Percentiles rank a stretch among this genome's conserved stretches.
These are phyloP conservation scores for Temnothorax ravouxi DNA, from an alignment of 2,888 invertebrate genomes.

Conservation along the genomic window DNA sequence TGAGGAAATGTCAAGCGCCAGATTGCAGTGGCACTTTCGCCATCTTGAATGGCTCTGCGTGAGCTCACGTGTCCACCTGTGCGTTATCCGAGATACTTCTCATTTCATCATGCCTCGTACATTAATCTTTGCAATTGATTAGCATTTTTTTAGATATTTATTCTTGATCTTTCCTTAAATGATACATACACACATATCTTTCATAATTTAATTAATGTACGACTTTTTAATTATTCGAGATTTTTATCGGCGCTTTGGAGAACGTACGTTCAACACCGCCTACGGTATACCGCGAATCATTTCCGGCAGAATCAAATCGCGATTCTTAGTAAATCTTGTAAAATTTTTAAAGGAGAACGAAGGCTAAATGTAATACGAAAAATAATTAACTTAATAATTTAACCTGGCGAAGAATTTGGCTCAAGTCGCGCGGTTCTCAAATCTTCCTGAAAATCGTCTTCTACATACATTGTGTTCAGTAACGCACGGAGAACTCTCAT, in stretches of 20 bases:
- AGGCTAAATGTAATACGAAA: background rate
- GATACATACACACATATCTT: background rate
- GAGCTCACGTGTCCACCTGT: constrained; percentile 34
- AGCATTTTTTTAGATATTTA: background rate
- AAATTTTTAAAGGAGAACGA: background rate
- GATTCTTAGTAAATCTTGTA: background rate
- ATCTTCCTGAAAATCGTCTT: constrained; percentile 14
- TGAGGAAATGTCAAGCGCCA: constrained; percentile 29
- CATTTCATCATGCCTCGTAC: background rate
- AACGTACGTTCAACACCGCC: background rate
- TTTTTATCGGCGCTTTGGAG: constrained; percentile 6
- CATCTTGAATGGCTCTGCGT: constrained; percentile 44
- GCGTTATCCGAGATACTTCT: constrained; percentile 9
- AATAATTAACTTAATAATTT: background rate
- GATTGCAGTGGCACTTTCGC: constrained; percentile 51
- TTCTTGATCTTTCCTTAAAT: background rate
- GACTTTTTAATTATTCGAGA: background rate
- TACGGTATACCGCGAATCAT: background rate
- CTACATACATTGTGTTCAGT: background rate
- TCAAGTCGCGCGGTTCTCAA: constrained; percentile 49
- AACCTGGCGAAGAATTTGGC: constrained; percentile 40
- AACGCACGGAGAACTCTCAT: constrained; percentile 5
- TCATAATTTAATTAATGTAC: constrained; percentile 13
- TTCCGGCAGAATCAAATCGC: background rate
- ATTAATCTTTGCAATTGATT: background rate